A percentile compares a stretch with the other conserved stretches of the same genome.
Conservation (phyloP, 1,140 invertebrate genomes). For the Drosophila cardini region DNA sequence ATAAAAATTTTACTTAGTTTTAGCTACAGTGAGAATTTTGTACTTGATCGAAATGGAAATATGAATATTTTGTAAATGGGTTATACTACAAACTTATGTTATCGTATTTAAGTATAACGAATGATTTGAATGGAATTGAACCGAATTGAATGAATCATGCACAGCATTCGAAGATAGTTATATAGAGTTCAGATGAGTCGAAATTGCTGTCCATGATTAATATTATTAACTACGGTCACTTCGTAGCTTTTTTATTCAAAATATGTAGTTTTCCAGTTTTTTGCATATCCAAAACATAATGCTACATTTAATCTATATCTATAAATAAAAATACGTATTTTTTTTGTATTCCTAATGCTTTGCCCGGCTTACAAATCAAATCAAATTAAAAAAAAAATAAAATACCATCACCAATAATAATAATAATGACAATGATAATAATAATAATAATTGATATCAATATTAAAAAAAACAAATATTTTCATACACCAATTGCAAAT, state of each 20-base stretch:
- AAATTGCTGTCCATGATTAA: constrained; percentile 47
- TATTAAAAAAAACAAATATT: constrained; percentile 15
- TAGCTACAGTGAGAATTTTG: constrained; percentile 13
- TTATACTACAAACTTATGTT: not conserved
- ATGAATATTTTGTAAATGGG: not conserved
- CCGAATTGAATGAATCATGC: constrained; percentile 36
- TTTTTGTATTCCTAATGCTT: constrained; percentile 81
- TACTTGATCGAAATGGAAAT: constrained; percentile 6
- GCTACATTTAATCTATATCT: constrained; percentile 43
- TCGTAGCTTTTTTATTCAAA: constrained; percentile 38
- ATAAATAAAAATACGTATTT: constrained; percentile 29
- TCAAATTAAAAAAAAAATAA: constrained; percentile 16
- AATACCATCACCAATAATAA: constrained; percentile 22
- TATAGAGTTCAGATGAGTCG: constrained; percentile 4
- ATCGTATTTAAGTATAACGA: constrained; percentile 22
- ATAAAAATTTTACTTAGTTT: not conserved
- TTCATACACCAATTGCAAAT: constrained; percentile 37
- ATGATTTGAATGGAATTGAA: constrained; percentile 19
- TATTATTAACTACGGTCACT: constrained; percentile 39
- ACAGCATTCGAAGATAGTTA: constrained; percentile 37
- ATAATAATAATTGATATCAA: constrained; percentile 29
- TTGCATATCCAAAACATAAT: constrained; percentile 47
- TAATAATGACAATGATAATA: constrained; percentile 25
- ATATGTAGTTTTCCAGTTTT: constrained; percentile 42
- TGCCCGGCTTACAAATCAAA: constrained; percentile 78